phyloP scores from a whole-genome alignment of 2,797 vertebrate species.

The Eulemur mongoz region DNA sequence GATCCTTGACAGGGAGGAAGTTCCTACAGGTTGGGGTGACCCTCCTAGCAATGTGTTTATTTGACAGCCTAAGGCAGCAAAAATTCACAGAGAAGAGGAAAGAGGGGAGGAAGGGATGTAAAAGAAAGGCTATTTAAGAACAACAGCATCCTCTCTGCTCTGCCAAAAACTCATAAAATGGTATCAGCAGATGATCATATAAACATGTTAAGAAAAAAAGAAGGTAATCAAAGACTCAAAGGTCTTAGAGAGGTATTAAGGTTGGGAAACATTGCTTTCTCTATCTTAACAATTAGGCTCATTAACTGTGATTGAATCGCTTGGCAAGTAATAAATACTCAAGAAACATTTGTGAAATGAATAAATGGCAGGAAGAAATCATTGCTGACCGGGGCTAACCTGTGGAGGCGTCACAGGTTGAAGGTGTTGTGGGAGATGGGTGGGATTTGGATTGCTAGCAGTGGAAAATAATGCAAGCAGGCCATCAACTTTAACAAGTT shows the following conservation, averaged over 20 bases:
- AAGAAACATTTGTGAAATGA: background rate
- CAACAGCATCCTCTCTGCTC: background rate
- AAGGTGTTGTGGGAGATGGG: background rate
- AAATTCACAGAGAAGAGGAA: background rate
- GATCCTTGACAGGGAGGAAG: constrained; percentile 72
- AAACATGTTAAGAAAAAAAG: background rate
- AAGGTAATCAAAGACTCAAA: background rate
- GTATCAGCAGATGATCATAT: background rate
- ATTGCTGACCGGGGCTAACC: rapidly evolving
- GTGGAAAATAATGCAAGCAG: background rate
- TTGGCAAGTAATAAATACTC: background rate
- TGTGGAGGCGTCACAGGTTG: background rate
- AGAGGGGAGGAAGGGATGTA: background rate
- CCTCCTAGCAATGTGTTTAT: constrained; percentile 68
- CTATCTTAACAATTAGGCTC: background rate
- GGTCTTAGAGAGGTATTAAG: background rate
- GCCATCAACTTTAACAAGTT: background rate
- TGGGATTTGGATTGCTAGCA: background rate
- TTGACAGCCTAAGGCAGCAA: constrained; percentile 52
- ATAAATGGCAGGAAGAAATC: background rate
- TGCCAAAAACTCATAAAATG: background rate
- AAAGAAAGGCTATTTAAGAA: background rate
- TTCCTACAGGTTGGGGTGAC: constrained; percentile 80
- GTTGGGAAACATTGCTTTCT: background rate
- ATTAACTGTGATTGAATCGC: background rate